Percentiles rank a stretch among this genome's conserved stretches.
These are phyloP conservation scores for Acipenser transmontanus DNA, from an alignment of 2,797 vertebrate species.

Conservation along the genomic window DNA sequence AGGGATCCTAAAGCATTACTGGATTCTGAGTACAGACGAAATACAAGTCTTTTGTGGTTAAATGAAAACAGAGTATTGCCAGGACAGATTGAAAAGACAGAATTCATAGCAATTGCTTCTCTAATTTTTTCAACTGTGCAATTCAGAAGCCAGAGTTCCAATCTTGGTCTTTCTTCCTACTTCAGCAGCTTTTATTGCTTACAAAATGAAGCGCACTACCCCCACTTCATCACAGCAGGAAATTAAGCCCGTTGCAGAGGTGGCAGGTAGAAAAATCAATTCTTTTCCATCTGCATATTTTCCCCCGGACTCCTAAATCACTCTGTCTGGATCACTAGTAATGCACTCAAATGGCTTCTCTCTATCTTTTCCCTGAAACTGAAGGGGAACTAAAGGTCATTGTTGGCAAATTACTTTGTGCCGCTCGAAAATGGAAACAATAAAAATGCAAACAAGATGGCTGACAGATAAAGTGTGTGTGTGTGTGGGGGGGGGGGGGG, in stretches of 20 bases:
- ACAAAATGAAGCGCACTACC: neutral
- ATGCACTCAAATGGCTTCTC: conserved; percentile 17
- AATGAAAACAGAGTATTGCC: neutral
- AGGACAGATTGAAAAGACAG: neutral
- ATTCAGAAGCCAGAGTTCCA: neutral
- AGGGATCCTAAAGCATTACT: no score
- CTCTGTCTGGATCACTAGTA: conserved; percentile 13
- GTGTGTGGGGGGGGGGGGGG: neutral
- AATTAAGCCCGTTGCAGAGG: conserved; percentile 2
- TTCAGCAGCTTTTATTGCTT: conserved; percentile 6
- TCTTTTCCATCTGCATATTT: conserved; percentile 10
- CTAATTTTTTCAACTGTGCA: neutral
- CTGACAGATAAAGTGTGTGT: conserved; percentile 5
- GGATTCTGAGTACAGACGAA: no score
- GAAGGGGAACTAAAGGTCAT: conserved; percentile 13
- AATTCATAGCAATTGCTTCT: neutral
- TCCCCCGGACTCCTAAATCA: conserved; percentile 7
- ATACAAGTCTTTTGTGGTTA: no score
- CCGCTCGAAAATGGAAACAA: conserved; percentile 13
- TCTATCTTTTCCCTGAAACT: conserved; percentile 9
- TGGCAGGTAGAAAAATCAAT: conserved; percentile 9
- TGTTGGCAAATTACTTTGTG: conserved; percentile 22
- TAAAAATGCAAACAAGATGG: conserved; percentile 25
- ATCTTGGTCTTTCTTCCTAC: neutral
- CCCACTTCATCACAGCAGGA: neutral